Conservation (phyloP, 1,140 invertebrate genomes). For the Stegodyphus mimosarum region DNA sequence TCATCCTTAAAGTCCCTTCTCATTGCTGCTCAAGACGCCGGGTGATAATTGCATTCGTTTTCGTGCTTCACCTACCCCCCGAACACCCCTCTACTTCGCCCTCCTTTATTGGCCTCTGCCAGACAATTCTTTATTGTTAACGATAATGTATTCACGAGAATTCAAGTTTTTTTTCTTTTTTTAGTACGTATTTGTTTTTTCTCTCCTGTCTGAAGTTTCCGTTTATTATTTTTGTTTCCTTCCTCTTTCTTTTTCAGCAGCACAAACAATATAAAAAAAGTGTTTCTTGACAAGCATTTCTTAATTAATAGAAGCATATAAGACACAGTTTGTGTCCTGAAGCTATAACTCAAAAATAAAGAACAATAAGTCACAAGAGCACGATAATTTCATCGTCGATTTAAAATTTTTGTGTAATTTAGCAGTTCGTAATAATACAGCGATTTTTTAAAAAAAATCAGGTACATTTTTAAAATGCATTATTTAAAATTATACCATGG, state of each 20-base stretch:
- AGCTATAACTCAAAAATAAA: background rate
- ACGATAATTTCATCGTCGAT: background rate
- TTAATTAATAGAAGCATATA: slow-evolving; percentile 13
- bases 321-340: background rate
- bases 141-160: slow-evolving; percentile 48
- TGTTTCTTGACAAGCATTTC: background rate
- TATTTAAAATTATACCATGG: no score
- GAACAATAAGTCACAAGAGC: background rate
- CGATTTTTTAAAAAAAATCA: no score
- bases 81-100: background rate
- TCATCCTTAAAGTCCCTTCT: slow-evolving; percentile 48
- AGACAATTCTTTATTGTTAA: slow-evolving; percentile 54
- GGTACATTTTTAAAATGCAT: no score
- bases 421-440: no score
- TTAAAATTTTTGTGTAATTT: no score
- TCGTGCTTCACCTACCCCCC: background rate
- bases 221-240: slow-evolving; percentile 8
- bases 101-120: slow-evolving; percentile 43
- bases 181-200: slow-evolving; percentile 2
- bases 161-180: slow-evolving; percentile 6
- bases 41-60: slow-evolving; percentile 50
- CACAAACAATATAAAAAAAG: background rate
- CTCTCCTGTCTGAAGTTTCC: background rate
- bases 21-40: slow-evolving; percentile 43
- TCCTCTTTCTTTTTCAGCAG: background rate